Percentiles rank a stretch among this genome's conserved stretches.
phyloP scores from a whole-genome alignment of 64 coral and sea anemone genomes.

The Hydrozoanthus tunicans region DNA sequence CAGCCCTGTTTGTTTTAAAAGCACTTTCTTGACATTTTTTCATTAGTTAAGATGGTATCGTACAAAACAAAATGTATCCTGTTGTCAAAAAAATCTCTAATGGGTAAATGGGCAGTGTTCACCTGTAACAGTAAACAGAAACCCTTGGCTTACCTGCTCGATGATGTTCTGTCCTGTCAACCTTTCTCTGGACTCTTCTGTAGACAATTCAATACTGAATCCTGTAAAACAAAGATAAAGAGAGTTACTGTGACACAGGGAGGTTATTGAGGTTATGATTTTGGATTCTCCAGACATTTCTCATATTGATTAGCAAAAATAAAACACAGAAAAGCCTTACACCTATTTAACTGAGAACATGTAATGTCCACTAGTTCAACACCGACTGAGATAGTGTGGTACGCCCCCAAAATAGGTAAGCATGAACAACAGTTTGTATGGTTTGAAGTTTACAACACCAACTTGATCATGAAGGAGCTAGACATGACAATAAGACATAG shows the following conservation, averaged over 20 bases:
- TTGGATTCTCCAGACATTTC: no score
- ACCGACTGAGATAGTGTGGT: slow-evolving; percentile 45
- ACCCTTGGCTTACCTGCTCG: slow-evolving; percentile 10
- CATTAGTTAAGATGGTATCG: no score
- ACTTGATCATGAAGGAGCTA: slow-evolving; percentile 98
- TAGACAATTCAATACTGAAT: background rate
- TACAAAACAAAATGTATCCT: no score
- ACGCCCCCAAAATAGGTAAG: slow-evolving; percentile 71
- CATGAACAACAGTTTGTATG: slow-evolving; percentile 93
- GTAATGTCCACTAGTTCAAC: background rate
- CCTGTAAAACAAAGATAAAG: background rate
- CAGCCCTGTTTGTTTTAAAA: no score
- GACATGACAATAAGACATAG: background rate
- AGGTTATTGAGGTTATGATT: no score
- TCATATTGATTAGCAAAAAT: no score
- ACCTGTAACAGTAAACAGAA: background rate
- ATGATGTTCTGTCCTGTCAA: background rate
- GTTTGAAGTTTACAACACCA: slow-evolving; percentile 94
- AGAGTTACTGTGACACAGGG: no score
- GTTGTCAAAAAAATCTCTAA: no score
- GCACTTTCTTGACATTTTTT: no score
- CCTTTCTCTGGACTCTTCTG: background rate
- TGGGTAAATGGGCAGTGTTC: background rate
- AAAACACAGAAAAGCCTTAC: no score
- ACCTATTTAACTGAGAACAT: background rate